Evolutionary conservation across 2,113 vertebrate species (phyloP), one percentile per base, ranked within the genome.

Genomic region (Acrocephalus kingi): DNA sequence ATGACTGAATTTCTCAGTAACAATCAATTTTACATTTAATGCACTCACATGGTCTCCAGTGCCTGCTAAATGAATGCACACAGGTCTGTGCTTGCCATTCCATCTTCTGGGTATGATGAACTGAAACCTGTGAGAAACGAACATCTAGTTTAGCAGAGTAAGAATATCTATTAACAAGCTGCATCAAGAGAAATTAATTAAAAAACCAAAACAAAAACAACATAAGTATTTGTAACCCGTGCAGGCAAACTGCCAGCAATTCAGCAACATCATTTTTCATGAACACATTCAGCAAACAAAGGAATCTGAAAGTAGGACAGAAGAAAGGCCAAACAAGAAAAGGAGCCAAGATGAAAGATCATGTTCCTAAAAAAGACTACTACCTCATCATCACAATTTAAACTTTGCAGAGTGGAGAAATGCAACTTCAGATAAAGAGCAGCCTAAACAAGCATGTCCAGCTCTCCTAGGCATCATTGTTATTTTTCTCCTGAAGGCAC

Each of bases 31-130:
- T 37, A 63, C 28, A 22, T 59, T 31, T 79, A 54, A 66, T 15
- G 61, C 41, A 96, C 99, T 99, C 97, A 99, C 99, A 46, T 99
- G 99, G 90, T 99, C 99, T 97, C 99, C 99, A 74, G 99, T 99
- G 95, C 99, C 99, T 54, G 99, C 99, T 95, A 99, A 95, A 96
- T 99, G 99, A 95, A 99, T 99, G 81, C 99, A 99, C 43, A 99
- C 99, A 56, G 99, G 99, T 95, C 98, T 98, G 94, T 99, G 97
- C 92, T 98, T 98, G 93, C 93, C 98, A 78, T 96, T 98, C 99
- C 99, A 99, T 97, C 96, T 98, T 97, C 98, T 99, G 54, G 99
- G 99, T 75, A 99, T 98, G 95, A 99, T 98, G 80, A 99, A 99
- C 89, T 99, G 99, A 97, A 99, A 99, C 63, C 99, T 99, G 58